Conservation (phyloP, 2,113 vertebrate genomes). For the Rhodinocichla rosea region DNA sequence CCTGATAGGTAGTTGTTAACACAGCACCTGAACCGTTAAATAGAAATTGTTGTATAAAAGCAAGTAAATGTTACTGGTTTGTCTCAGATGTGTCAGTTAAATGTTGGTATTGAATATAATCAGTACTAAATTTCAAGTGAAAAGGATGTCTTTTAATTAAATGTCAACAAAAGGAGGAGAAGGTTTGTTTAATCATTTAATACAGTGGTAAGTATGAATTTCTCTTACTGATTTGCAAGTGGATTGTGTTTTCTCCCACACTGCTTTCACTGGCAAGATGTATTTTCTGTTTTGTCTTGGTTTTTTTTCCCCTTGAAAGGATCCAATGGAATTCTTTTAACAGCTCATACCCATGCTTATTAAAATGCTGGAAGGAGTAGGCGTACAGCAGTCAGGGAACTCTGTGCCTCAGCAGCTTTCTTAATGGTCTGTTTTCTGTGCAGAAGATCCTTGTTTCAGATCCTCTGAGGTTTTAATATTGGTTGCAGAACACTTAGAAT, state of each 20-base stretch:
- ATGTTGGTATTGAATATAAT: not conserved
- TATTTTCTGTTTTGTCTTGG: not conserved
- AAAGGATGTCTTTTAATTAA: not conserved
- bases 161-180: not conserved
- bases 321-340: not conserved
- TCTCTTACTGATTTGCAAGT: not conserved
- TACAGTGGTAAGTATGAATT: conserved; percentile 20
- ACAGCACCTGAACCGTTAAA: not conserved
- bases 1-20: not conserved
- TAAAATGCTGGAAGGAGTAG: not conserved
- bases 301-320: not conserved
- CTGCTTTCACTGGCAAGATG: not conserved
- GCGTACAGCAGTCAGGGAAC: not conserved
- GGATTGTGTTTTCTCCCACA: not conserved
- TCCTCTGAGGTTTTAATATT: not conserved
- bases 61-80: not conserved
- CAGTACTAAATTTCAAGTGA: not conserved
- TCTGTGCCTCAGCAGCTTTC: not conserved
- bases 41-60: not conserved
- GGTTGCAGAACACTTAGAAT: not conserved
- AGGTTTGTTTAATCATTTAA: not conserved
- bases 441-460: not conserved
- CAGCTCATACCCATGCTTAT: not conserved
- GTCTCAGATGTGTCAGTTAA: not conserved
- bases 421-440: not conserved